A percentile compares a stretch with the other conserved stretches of the same genome.
phyloP scores from a whole-genome alignment of 2,888 invertebrate species.

The Agrotis clavis region DNA sequence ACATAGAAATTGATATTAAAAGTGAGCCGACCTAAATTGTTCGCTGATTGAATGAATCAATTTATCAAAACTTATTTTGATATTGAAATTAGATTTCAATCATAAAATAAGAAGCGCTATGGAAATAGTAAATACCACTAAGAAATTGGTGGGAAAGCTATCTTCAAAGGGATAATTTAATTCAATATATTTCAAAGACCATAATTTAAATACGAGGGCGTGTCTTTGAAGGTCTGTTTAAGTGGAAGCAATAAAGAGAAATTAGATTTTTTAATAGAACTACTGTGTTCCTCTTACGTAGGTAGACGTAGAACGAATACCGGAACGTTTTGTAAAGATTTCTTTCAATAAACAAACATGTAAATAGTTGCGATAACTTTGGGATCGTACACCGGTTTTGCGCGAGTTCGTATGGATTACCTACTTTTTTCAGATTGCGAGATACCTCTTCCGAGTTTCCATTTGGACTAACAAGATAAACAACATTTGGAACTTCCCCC shows the following conservation, averaged over 20 bases:
- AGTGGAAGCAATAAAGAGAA: conserved; percentile 15
- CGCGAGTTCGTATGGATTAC: conserved; percentile 37
- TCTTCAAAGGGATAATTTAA: conserved; percentile 57
- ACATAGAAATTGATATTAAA: conserved; percentile 62
- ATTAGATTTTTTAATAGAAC: conserved; percentile 1
- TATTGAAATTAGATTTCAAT: conserved; percentile 58
- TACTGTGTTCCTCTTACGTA: not conserved
- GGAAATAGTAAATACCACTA: conserved; percentile 50
- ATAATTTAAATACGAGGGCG: conserved; percentile 56
- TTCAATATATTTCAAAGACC: conserved; percentile 57
- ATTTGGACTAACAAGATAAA: conserved; percentile 54
- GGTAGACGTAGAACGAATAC: not conserved
- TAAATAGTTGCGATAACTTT: conserved; percentile 47
- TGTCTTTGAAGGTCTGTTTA: conserved; percentile 60
- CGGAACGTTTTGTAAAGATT: conserved; percentile 17
- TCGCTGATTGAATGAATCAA: conserved; percentile 62
- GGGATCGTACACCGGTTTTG: conserved; percentile 24
- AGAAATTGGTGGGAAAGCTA: conserved; percentile 45
- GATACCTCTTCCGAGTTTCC: conserved; percentile 46
- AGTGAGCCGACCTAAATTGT: conserved; percentile 53
- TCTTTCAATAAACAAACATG: conserved; percentile 38
- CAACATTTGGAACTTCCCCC: conserved; percentile 45
- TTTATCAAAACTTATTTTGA: conserved; percentile 60
- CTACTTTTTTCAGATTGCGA: conserved; percentile 47
- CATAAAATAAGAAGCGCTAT: conserved; percentile 37